phyloP scores from a whole-genome alignment of 2,113 vertebrate species.

The Sphyrna mokarran region DNA sequence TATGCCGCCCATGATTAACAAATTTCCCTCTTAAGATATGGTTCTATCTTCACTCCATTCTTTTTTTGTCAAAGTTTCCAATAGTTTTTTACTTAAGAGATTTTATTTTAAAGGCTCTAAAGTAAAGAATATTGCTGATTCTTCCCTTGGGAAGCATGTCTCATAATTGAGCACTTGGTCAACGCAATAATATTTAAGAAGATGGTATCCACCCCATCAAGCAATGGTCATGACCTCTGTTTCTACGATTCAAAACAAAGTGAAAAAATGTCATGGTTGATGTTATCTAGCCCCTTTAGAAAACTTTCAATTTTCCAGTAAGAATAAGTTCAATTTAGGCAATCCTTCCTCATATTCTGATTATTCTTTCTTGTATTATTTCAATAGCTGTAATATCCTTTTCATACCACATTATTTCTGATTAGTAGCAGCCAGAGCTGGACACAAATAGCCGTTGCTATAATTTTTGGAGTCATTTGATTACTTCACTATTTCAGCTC shows the following conservation, averaged over 20 bases:
- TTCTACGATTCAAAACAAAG: background rate
- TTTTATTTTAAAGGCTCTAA: too few relatives aligned
- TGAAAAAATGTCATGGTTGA: background rate
- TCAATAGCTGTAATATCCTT: background rate
- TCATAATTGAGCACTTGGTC: background rate
- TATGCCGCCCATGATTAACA: too few relatives aligned
- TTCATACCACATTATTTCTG: background rate
- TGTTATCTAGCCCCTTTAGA: background rate
- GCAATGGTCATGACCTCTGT: background rate
- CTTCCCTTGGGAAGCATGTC: too few relatives aligned
- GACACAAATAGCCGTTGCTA: background rate
- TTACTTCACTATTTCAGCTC: background rate
- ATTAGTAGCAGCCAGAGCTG: background rate
- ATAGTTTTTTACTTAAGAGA: too few relatives aligned
- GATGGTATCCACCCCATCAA: background rate
- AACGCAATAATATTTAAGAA: background rate
- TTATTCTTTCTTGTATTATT: background rate
- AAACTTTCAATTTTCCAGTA: background rate
- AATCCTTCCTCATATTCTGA: background rate
- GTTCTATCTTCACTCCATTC: too few relatives aligned
- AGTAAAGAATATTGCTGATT: too few relatives aligned
- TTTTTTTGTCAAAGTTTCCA: too few relatives aligned
- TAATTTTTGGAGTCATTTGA: background rate
- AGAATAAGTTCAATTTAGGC: background rate
- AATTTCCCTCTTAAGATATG: too few relatives aligned